phyloP scores from a whole-genome alignment of 2,113 vertebrate genomes.

The Gavia stellata region DNA sequence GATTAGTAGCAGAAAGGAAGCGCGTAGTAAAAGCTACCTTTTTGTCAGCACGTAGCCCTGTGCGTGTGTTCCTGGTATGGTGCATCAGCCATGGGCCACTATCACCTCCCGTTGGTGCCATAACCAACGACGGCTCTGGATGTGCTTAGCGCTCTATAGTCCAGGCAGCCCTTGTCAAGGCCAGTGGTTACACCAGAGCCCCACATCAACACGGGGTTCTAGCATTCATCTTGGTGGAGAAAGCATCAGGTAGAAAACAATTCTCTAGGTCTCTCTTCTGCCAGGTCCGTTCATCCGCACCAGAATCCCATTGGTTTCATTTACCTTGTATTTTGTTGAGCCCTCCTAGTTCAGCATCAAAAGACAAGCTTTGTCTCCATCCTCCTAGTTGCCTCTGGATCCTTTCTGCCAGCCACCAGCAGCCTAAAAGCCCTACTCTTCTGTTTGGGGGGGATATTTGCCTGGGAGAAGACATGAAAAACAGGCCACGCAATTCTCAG shows the following conservation, averaged over 20 bases:
- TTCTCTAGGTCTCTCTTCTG: not conserved
- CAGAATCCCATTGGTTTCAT: not conserved
- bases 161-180: not conserved
- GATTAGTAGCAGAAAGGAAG: not conserved
- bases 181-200: not conserved
- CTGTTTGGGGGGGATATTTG: not conserved
- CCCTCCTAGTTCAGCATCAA: not conserved
- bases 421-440: not conserved
- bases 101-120: not conserved
- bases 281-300: not conserved
- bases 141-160: fast-evolving
- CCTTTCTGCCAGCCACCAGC: not conserved
- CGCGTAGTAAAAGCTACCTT: not conserved
- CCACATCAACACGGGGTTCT: not conserved
- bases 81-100: not conserved
- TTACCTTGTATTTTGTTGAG: not conserved
- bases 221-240: not conserved
- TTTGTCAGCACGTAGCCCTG: not conserved
- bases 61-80: not conserved
- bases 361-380: not conserved
- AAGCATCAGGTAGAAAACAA: not conserved
- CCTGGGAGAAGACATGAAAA: not conserved
- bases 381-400: not conserved
- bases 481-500: not conserved
- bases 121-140: not conserved